Conservation (phyloP, 2,797 vertebrate species). For the Syngnathus acus region DNA sequence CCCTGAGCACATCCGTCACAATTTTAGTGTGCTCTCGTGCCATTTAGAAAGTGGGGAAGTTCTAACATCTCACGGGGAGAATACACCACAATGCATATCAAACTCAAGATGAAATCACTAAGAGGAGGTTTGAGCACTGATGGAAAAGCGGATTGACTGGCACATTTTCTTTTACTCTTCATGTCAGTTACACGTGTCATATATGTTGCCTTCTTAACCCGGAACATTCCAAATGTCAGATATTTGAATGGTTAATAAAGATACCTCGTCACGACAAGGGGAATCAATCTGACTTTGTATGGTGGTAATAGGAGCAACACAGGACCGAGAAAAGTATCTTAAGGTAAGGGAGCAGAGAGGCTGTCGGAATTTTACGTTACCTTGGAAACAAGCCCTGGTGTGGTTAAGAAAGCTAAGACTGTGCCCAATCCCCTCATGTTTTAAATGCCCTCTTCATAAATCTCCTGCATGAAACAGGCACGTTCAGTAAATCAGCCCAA, state of each 20-base stretch:
- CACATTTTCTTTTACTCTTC: neutral
- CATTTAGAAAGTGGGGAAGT: neutral
- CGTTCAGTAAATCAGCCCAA: constrained; percentile 42
- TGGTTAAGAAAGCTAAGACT: constrained; percentile 43
- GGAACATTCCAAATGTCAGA: neutral
- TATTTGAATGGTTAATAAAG: constrained; percentile 16
- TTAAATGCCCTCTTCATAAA: constrained; percentile 39
- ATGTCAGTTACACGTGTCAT: neutral
- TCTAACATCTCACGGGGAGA: neutral
- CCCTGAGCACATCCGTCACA: neutral
- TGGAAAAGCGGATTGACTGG: neutral
- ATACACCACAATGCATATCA: neutral
- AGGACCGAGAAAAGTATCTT: constrained; percentile 31
- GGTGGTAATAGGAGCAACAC: constrained; percentile 18
- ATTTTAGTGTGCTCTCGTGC: neutral
- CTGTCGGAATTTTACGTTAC: constrained; percentile 50
- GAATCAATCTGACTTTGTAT: neutral
- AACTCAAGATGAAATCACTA: neutral
- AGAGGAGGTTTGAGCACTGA: neutral
- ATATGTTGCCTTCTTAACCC: neutral
- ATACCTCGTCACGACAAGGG: neutral
- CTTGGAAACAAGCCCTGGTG: constrained; percentile 53
- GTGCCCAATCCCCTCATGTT: constrained; percentile 28
- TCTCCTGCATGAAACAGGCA: constrained; percentile 33
- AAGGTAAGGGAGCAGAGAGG: constrained; percentile 26